These are phyloP conservation scores for Megastigmus dorsalis DNA, from an alignment of 2,888 invertebrate genomes.

Conservation along the genomic window DNA sequence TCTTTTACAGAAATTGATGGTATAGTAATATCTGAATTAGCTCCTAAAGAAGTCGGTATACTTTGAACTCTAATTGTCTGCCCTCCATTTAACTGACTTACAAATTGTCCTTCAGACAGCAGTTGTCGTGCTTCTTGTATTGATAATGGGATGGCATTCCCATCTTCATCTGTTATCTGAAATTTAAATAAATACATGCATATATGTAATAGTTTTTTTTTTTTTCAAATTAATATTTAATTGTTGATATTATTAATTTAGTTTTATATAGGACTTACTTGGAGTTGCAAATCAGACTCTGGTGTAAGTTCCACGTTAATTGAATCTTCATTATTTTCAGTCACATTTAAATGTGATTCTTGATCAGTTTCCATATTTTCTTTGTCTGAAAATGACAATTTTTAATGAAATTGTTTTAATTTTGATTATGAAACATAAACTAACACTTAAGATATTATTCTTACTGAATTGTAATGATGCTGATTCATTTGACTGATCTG, in stretches of 20 bases:
- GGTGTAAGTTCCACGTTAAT: constrained; percentile 60
- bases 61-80: constrained; percentile 69
- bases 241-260: too few relatives aligned
- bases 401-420: too few relatives aligned
- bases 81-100: constrained; percentile 68
- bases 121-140: constrained; percentile 82
- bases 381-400: constrained; percentile 64
- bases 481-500: constrained; percentile 72
- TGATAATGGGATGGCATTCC: constrained; percentile 82
- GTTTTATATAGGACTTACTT: too few relatives aligned
- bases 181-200: background rate
- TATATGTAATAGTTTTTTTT: too few relatives aligned
- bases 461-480: constrained; percentile 71
- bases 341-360: constrained; percentile 50
- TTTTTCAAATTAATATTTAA: constrained; percentile 2
- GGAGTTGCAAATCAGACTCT: constrained; percentile 69
- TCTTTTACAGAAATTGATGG: constrained; percentile 55
- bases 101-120: constrained; percentile 76
- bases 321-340: constrained; percentile 58
- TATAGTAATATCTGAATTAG: constrained; percentile 49
- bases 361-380: constrained; percentile 62
- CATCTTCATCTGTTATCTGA: constrained; percentile 82
- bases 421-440: too few relatives aligned
- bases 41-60: constrained; percentile 8
- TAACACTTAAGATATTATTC: too few relatives aligned